These are phyloP conservation scores for Gymnopithys bicolor DNA, from an alignment of 2,797 vertebrate species.

Conservation along the genomic window DNA sequence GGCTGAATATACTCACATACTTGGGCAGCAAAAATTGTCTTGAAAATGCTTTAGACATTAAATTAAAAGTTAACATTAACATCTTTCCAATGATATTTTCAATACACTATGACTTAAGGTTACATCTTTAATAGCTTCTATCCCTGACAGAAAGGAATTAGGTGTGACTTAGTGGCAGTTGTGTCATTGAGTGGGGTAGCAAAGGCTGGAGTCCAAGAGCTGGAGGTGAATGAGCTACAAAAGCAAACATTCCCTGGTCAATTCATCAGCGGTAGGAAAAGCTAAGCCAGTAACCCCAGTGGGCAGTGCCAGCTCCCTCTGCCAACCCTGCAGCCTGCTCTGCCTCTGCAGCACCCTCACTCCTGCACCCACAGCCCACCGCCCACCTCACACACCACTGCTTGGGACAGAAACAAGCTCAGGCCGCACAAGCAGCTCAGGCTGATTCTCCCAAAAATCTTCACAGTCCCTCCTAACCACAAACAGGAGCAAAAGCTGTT, in stretches of 20 bases:
- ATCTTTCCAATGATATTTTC: slow-evolving; percentile 71
- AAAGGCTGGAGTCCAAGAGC: slow-evolving; percentile 91
- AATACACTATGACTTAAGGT: slow-evolving; percentile 72
- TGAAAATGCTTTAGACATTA: slow-evolving; percentile 74
- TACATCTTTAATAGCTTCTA: slow-evolving; percentile 75
- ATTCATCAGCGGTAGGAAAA: neutral
- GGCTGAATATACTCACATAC: slow-evolving; percentile 78
- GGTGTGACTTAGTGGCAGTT: slow-evolving; percentile 91
- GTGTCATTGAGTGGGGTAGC: slow-evolving; percentile 90
- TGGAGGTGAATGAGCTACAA: slow-evolving; percentile 89
- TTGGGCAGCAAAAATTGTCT: slow-evolving; percentile 72
- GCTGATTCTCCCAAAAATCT: neutral
- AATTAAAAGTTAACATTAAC: slow-evolving; percentile 77
- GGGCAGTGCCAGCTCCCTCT: neutral
- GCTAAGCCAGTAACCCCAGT: neutral
- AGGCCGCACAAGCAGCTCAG: accelerated
- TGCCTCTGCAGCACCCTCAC: neutral
- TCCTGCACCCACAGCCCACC: neutral
- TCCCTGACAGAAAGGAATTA: slow-evolving; percentile 82
- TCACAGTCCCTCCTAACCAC: neutral
- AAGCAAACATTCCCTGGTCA: slow-evolving; percentile 70
- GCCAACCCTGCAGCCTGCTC: neutral
- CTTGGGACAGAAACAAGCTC: neutral
- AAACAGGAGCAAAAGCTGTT: accelerated
- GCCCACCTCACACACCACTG: neutral